phyloP scores from a whole-genome alignment of 2,113 vertebrate species.

The Asarcornis scutulata region DNA sequence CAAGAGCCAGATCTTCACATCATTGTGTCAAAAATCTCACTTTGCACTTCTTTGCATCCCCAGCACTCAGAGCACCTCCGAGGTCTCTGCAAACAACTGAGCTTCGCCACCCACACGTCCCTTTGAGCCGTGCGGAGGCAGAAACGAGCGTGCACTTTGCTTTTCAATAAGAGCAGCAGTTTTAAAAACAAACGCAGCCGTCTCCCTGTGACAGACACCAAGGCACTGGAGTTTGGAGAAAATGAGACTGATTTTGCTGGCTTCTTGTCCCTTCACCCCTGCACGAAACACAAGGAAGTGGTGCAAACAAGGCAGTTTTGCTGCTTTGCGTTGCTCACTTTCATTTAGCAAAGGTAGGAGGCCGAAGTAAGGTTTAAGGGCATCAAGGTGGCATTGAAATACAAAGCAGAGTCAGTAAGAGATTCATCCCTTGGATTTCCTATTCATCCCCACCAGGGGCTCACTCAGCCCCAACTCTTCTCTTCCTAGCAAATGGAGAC shows the following conservation, averaged over 20 bases:
- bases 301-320: accelerated
- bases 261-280: neutral
- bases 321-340: neutral
- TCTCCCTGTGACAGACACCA: neutral
- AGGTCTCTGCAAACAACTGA: neutral
- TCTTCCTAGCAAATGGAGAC: neutral
- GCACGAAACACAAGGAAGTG: neutral
- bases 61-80: neutral
- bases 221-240: neutral
- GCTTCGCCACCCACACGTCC: neutral
- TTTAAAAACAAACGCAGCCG: neutral
- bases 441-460: neutral
- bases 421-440: neutral
- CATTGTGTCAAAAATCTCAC: neutral
- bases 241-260: neutral
- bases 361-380: neutral
- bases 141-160: neutral
- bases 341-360: neutral
- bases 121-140: neutral
- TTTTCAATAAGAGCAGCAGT: neutral
- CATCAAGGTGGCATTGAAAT: neutral
- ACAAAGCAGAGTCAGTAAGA: neutral
- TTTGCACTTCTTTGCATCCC: neutral
- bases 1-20: neutral
- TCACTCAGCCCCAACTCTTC: neutral